Percentiles rank a stretch among this genome's conserved stretches.
phyloP scores from a whole-genome alignment of 2,797 vertebrate genomes.

The Cygnus olor region DNA sequence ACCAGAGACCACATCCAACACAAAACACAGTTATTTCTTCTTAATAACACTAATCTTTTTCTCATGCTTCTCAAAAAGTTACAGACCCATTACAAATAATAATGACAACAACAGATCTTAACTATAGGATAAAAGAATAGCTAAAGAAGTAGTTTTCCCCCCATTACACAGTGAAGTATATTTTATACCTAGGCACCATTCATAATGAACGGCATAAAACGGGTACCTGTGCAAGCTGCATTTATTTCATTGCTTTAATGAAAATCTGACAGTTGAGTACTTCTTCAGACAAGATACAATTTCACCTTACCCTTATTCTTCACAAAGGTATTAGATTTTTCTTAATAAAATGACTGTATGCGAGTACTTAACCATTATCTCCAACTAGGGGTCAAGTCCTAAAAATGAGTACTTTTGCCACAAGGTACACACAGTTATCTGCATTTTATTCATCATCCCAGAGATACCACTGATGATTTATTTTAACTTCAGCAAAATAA shows the following conservation, averaged over 20 bases:
- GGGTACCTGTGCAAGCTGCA: not conserved
- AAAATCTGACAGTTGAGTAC: slow-evolving; percentile 19
- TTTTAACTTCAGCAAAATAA: not conserved
- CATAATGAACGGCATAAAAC: not conserved
- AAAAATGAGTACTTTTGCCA: not conserved
- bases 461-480: not conserved
- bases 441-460: not conserved
- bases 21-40: not conserved
- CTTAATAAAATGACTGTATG: slow-evolving; percentile 19
- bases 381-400: not conserved
- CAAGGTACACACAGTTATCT: not conserved
- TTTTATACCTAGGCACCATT: not conserved
- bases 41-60: not conserved
- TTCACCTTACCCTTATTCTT: slow-evolving; percentile 4
- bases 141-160: not conserved
- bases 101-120: not conserved
- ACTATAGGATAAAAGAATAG: not conserved
- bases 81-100: not conserved
- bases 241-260: not conserved
- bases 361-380: not conserved
- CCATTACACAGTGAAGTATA: not conserved
- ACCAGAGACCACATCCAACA: not conserved
- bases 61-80: not conserved
- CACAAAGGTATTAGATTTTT: not conserved
- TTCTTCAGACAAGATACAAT: not conserved